Evolutionary conservation across 2,113 vertebrate genomes (phyloP).

Genomic region (Seriola rivoliana): DNA sequence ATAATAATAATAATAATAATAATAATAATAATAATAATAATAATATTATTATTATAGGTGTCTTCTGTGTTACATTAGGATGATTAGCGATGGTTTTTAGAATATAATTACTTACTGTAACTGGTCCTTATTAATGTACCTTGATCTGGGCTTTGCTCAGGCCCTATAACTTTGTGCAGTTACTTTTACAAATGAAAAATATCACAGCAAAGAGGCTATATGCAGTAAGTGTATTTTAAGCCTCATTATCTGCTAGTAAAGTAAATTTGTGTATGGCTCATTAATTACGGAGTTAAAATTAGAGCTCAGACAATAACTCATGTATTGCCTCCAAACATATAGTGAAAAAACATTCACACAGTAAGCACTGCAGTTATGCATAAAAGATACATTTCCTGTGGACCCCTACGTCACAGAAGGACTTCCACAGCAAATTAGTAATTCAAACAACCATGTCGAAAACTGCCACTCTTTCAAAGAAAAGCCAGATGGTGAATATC

Average conservation of each 20-base stretch:
- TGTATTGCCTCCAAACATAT: conserved; percentile 4
- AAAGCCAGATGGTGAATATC: conserved; percentile 72
- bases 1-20: neutral
- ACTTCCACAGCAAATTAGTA: conserved; percentile 66
- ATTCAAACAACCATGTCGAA: conserved; percentile 69
- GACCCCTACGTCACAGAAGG: conserved; percentile 42
- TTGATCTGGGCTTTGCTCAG: neutral
- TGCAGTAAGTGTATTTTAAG: conserved; percentile 7
- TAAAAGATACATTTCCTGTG: conserved; percentile 55
- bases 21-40: neutral
- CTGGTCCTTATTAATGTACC: too few relatives aligned
- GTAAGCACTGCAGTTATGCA: conserved; percentile 2
- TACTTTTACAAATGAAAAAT: neutral
- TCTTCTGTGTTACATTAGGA: neutral
- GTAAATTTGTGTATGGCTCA: conserved; percentile 9
- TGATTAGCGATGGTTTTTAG: conserved; percentile 4
- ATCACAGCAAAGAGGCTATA: neutral
- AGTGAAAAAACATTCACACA: conserved; percentile 11
- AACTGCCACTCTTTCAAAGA: conserved; percentile 72
- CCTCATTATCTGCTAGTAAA: conserved; percentile 20
- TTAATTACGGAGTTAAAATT: conserved; percentile 22
- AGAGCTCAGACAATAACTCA: conserved; percentile 1
- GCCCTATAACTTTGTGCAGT: neutral
- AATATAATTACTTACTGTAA: neutral
- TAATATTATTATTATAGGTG: neutral